phyloP scores from a whole-genome alignment of 2,113 vertebrate species.

The Alosa alosa region DNA sequence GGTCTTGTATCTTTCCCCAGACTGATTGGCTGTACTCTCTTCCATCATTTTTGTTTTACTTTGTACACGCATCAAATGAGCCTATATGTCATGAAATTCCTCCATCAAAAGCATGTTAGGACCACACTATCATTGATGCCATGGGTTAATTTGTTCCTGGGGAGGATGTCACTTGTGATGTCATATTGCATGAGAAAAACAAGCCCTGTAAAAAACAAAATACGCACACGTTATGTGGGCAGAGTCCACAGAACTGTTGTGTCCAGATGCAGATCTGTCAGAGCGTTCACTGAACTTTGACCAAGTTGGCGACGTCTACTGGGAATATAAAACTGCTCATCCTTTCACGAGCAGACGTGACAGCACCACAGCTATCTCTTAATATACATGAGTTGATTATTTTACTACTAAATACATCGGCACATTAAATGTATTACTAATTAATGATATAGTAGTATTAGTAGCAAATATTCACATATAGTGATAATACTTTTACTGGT shows the following conservation, averaged over 20 bases:
- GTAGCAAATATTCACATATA: neutral
- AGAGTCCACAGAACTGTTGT: neutral
- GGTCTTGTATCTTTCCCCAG: no score
- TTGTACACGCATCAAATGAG: no score
- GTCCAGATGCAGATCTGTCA: neutral
- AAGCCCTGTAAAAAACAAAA: neutral
- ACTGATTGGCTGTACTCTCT: no score
- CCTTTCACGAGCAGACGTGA: neutral
- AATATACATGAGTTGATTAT: neutral
- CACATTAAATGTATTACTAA: neutral
- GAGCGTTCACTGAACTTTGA: neutral
- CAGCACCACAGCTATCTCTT: neutral
- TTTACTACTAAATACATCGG: neutral
- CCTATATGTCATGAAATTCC: no score
- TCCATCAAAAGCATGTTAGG: no score
- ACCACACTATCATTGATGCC: no score
- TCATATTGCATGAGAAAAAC: neutral
- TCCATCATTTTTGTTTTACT: no score
- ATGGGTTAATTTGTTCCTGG: no score
- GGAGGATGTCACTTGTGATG: neutral
- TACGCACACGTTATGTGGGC: neutral
- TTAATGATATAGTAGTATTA: neutral
- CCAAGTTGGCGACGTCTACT: neutral
- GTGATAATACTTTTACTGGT: neutral
- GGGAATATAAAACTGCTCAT: neutral